Evolutionary conservation across 2,888 invertebrate genomes (phyloP).

Genomic region (Scaptodrosophila latifasciaeformis): DNA sequence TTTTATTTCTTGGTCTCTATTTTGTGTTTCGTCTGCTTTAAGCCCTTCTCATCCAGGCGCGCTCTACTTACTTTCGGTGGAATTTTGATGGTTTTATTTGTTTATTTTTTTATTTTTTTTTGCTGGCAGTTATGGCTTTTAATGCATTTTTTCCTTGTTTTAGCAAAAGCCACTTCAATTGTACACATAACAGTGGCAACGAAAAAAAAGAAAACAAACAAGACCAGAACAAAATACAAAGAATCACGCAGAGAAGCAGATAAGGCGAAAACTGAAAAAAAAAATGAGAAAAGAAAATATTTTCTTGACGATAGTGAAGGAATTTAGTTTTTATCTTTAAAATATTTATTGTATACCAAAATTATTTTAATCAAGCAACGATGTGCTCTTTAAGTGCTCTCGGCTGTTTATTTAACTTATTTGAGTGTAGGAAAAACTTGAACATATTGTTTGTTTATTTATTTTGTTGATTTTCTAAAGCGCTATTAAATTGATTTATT

Average conservation of each 20-base stretch:
- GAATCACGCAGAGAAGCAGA: no score
- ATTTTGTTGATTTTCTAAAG: background rate
- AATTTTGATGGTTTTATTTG: no score
- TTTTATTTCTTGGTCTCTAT: no score
- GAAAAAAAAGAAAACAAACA: background rate
- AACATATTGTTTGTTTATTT: background rate
- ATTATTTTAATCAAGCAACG: background rate
- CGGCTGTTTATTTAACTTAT: no score
- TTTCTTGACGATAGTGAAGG: background rate
- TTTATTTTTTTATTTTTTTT: no score
- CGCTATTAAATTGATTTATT: constrained; percentile 64
- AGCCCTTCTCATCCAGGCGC: background rate
- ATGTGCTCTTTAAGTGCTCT: no score
- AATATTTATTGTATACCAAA: background rate
- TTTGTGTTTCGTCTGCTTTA: constrained; percentile 27
- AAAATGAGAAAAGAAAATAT: background rate
- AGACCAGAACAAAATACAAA: background rate
- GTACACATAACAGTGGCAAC: background rate
- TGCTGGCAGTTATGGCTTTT: no score
- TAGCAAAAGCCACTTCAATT: background rate
- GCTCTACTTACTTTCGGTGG: background rate
- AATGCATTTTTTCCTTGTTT: no score
- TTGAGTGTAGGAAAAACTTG: no score
- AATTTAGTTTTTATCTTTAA: background rate
- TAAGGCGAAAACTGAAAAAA: constrained; percentile 1